These are phyloP conservation scores for Caenorhabditis zanzibari DNA, from an alignment of 2,888 invertebrate species.

Conservation along the genomic window DNA sequence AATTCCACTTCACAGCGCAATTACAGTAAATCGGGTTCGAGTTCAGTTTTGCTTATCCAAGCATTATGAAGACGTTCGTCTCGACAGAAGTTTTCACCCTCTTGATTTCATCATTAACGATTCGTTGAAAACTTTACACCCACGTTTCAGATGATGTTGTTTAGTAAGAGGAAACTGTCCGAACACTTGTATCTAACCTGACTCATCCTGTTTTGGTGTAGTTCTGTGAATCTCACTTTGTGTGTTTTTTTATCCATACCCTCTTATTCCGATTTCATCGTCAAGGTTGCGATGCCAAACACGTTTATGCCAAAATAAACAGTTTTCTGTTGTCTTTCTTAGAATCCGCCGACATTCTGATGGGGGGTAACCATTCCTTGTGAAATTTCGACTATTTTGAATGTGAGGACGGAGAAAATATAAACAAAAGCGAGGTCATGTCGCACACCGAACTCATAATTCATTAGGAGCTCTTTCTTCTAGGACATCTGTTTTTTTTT, in stretches of 20 bases:
- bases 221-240: conserved; percentile 4
- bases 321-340: conserved; percentile 58
- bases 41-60: conserved; percentile 38
- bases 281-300: conserved; percentile 61
- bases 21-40: conserved; percentile 50
- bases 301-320: conserved; percentile 65
- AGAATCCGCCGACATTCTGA: conserved; percentile 42
- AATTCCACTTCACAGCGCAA: conserved; percentile 40
- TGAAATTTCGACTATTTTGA: conserved; percentile 23
- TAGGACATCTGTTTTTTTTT: conserved; percentile 24
- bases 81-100: conserved; percentile 14
- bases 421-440: conserved; percentile 31
- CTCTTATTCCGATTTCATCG: conserved; percentile 36
- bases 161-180: conserved; percentile 24
- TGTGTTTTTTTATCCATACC: conserved; percentile 28
- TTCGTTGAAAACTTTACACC: conserved; percentile 32
- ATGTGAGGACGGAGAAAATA: conserved; percentile 12
- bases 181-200: conserved; percentile 42
- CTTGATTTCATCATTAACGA: conserved; percentile 14
- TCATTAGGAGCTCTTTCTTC: conserved; percentile 36
- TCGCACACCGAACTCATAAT: conserved; percentile 35
- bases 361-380: conserved; percentile 25
- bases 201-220: conserved; percentile 39
- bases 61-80: conserved; percentile 59
- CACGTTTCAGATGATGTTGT: conserved; percentile 4